Base-by-base conservation (phyloP, 2,113 vertebrate genomes). In the Cynopterus brachyotis region DNA sequence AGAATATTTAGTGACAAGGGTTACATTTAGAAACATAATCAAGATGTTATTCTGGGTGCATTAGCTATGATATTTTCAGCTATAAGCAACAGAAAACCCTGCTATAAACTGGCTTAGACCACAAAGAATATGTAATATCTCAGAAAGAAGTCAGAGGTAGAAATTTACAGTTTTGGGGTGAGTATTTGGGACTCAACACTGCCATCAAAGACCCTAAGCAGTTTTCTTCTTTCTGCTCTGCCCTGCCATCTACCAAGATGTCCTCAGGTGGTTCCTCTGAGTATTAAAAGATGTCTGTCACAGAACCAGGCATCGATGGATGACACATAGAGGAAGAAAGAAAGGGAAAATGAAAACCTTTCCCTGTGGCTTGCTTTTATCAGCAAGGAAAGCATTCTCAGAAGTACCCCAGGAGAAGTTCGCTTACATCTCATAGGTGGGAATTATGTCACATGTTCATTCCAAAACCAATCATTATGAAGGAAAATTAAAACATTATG, bases 321-420 rank as follows among this genome's bases (percentile, higher is more conserved):
- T 15, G 26, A 79, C 20, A 40, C 5, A 64, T 9, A 59, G 35
- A 20, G 6, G 57, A 73, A 50, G 6, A 92, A 47, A 26, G 16
- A 55, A 84, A n/a, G 5, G 30, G 6, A 4, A 50, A 50, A 50
- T 50, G 50, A 6, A 7, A 6, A 9, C 22, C 16, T 35, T 72
- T 88, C 35, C 60, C 30, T 89, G 12, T 47, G 12, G 70, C 9
- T 53, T 59, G 12, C 62, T 89, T 80, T 89, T 45, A 76, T 37
- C 17, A n/a, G 37, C 78, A 88, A 96, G 28, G 12, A 91, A 96
- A 69, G 1, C 55, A 89, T 78, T 93, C 81, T 76, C 67, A 79
- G 28, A 53, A 60, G 17, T 3, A 40, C 5, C 0, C 30, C 5
- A 40, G 30, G 26, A 26, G 24, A 76, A 62, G 2, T 62, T 35